Conservation (phyloP, 92 coral and sea anemone genomes). For the Pocillopora grandis region DNA sequence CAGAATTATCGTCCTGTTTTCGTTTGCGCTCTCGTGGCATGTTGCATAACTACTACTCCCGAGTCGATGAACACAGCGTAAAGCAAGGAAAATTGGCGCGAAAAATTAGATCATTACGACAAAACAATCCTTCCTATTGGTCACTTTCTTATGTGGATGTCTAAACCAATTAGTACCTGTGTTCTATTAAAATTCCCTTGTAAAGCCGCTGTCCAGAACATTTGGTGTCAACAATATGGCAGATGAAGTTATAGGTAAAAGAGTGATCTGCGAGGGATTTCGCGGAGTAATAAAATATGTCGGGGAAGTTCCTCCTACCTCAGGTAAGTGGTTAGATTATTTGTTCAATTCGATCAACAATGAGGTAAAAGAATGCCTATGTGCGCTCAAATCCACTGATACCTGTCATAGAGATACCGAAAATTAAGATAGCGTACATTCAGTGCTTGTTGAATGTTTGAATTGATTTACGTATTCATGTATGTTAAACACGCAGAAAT, state of each 20-base stretch:
- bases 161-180: conserved; percentile 35
- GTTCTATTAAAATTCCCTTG: background rate
- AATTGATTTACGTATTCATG: no score
- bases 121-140: conserved; percentile 41
- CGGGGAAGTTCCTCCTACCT: conserved; percentile 87
- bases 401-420: no score
- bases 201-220: conserved; percentile 33
- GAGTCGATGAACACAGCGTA: conserved; percentile 29
- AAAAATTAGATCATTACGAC: background rate
- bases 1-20: conserved; percentile 11
- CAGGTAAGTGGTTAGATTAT: conserved; percentile 44
- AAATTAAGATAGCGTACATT: no score
- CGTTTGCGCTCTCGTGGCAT: conserved; percentile 43
- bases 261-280: conserved; percentile 81
- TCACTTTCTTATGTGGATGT: background rate
- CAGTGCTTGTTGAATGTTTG: no score
- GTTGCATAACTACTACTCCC: conserved; percentile 2
- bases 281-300: conserved; percentile 80
- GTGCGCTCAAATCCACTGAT: background rate
- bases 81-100: conserved; percentile 42
- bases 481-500: no score
- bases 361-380: background rate
- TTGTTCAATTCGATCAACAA: background rate
- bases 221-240: conserved; percentile 66
- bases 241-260: conserved; percentile 66